A percentile compares a stretch with the other conserved stretches of the same genome.
phyloP scores from a whole-genome alignment of 2,797 vertebrate genomes.

The Setipinna tenuifilis region DNA sequence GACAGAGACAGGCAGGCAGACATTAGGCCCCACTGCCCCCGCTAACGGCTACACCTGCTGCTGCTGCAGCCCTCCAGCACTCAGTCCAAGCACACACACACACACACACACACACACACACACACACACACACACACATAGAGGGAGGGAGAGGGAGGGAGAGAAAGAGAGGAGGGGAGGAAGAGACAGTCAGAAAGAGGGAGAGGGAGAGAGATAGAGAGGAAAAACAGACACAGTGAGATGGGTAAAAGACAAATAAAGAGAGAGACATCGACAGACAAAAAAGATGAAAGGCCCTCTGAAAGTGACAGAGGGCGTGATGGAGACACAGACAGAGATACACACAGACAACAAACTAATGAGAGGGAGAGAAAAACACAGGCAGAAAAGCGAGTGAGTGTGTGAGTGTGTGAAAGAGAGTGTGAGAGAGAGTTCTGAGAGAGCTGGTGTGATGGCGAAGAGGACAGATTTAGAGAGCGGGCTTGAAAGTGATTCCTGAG shows the following conservation, averaged over 20 bases:
- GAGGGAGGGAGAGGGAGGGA: too few relatives aligned
- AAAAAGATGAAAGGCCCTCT: conserved; percentile 1
- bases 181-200: conserved; percentile 28
- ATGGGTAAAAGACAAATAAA: not conserved
- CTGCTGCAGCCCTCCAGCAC: too few relatives aligned
- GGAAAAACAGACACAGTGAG: not conserved
- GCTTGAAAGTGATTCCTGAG: conserved; percentile 52
- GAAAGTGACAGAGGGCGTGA: not conserved
- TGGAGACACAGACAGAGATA: not conserved
- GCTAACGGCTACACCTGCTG: too few relatives aligned
- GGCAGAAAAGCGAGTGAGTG: conserved; percentile 47
- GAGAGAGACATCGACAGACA: not conserved
- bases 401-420: not conserved
- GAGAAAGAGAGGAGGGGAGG: conserved; percentile 14
- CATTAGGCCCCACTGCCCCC: too few relatives aligned
- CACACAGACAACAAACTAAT: not conserved
- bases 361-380: conserved; percentile 28
- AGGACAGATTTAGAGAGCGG: conserved; percentile 59
- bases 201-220: not conserved
- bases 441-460: conserved; percentile 41
- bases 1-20: not conserved
- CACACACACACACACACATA: too few relatives aligned
- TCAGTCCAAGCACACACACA: too few relatives aligned
- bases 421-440: not conserved
- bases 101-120: too few relatives aligned